Conservation (phyloP, 2,888 invertebrate species). For the Hermaeophaga mercurialis region DNA sequence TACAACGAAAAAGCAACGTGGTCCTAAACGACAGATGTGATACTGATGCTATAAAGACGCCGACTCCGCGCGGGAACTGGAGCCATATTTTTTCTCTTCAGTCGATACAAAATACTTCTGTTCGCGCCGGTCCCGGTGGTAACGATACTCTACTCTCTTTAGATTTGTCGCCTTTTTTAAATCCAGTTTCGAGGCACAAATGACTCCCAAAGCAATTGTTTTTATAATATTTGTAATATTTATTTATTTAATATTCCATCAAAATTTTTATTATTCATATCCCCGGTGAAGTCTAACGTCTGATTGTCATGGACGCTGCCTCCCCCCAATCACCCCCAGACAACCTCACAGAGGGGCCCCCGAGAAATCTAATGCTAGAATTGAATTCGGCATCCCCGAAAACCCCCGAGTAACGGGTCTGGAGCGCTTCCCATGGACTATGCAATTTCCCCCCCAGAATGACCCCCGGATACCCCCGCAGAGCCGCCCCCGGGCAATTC, state of each 20-base stretch:
- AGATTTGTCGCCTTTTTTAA: not conserved
- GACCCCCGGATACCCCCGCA: not conserved
- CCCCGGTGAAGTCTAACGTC: no score
- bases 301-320: not conserved
- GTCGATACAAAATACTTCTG: not conserved
- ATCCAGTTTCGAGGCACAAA: not conserved
- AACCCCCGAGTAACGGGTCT: not conserved
- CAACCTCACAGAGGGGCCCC: not conserved
- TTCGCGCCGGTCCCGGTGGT: not conserved
- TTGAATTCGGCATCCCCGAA: not conserved
- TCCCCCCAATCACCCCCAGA: not conserved
- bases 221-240: constrained; percentile 4
- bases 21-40: not conserved
- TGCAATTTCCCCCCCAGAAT: not conserved
- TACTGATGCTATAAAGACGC: not conserved
- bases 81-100: not conserved
- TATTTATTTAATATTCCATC: not conserved
- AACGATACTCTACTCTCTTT: constrained; percentile 4
- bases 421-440: not conserved
- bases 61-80: not conserved
- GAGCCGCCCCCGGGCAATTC: constrained; percentile 3
- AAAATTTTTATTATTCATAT: not conserved
- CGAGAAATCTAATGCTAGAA: not conserved
- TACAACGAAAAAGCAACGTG: constrained; percentile 1
- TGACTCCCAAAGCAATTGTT: constrained; percentile 2